Evolutionary conservation across 1,140 invertebrate genomes (phyloP), one percentile per base, ranked within the genome.

Genomic region (Drosophila elegans): DNA sequence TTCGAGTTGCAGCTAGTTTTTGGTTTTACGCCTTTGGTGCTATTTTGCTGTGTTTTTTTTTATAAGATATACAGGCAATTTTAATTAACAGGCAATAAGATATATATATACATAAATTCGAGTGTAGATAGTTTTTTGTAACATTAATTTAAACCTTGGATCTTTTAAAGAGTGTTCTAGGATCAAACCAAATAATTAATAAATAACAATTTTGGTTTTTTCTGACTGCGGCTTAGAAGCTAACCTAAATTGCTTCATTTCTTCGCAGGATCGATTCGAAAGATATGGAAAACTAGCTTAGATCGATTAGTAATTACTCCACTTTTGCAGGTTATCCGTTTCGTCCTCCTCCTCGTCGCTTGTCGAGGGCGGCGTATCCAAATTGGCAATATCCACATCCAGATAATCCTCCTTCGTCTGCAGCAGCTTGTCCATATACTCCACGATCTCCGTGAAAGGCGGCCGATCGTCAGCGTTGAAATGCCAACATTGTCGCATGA

Each of bases 401-500:
- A 98, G 93, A 92, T 98, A 98, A 91, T 98, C 97, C 93, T 98
- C 96, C 92, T 98, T 96, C 21, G 96, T 95, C 9, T 96, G 97
- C 38, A 99, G 93, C 92, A 99, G 96, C 84, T 95, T 95, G 86
- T 98, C 97, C 69, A 99, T 94, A 77, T 97, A 96, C 81, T 97
- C 96, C 1, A 98, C 97, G 61, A 99, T 93, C 90, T 97, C 96
- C 4, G 94, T 94, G 92, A 99, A 99, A 9, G 95, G 96, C 1
- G 98, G 98, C 63, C 98, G 94, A 73, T 97, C 95, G 48, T 94
- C 95, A 1, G 98, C 97, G 80, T 97, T 95, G 81, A 98, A 97
- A 51, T 96, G 96, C 98, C 98, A 99, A 90, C 98, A 99, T 59
- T 98, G 96, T 34, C 96, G 94, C 98, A 99, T 99, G 56, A 98